Evolutionary conservation across 2,888 invertebrate species (phyloP).

Genomic region (Ophion slaviceki): DNA sequence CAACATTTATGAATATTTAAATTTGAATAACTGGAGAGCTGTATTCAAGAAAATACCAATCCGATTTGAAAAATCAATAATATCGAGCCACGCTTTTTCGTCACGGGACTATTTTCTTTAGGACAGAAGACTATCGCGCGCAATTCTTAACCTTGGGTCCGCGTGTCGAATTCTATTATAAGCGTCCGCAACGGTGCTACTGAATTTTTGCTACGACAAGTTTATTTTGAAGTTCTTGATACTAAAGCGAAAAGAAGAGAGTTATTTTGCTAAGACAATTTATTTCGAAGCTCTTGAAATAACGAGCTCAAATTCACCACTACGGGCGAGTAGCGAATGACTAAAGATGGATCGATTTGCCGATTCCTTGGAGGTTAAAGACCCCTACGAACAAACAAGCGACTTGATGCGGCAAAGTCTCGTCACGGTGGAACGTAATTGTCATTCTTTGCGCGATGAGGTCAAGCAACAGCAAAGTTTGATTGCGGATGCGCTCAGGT

Average conservation of each 20-base stretch:
- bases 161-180: slow-evolving; percentile 25
- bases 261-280: slow-evolving; percentile 13
- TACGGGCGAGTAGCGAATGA: neutral
- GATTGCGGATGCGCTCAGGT: slow-evolving; percentile 54
- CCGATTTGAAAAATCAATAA: neutral
- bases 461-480: slow-evolving; percentile 48
- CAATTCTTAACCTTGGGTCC: slow-evolving; percentile 19
- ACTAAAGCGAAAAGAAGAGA: neutral
- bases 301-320: neutral
- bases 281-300: neutral
- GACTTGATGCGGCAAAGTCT: slow-evolving; percentile 53
- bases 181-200: neutral
- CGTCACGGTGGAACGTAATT: slow-evolving; percentile 48
- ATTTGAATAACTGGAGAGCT: too few species aligned
- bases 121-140: slow-evolving; percentile 29
- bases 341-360: slow-evolving; percentile 54
- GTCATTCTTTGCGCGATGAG: slow-evolving; percentile 43
- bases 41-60: too few species aligned
- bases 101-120: neutral
- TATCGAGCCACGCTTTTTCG: slow-evolving; percentile 12
- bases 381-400: slow-evolving; percentile 39
- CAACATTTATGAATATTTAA: too few species aligned
- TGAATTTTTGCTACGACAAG: neutral
- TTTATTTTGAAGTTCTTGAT: neutral
- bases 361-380: slow-evolving; percentile 33